A percentile compares a stretch with the other conserved stretches of the same genome.
Evolutionary conservation across 2,888 invertebrate species (phyloP).

Genomic region (Thera obeliscata): DNA sequence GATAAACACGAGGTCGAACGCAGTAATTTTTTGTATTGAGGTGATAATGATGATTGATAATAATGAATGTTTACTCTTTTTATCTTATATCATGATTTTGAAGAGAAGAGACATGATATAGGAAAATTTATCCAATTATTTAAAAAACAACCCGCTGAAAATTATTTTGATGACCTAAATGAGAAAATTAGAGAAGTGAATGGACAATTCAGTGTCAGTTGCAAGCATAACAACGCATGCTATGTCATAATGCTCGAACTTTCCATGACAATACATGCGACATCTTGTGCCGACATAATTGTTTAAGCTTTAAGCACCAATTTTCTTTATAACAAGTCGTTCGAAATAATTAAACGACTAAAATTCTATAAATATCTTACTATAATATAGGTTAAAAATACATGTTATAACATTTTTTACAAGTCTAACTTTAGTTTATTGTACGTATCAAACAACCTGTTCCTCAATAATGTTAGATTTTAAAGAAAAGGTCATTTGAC

Average conservation of each 20-base stretch:
- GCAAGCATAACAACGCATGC: slow-evolving; percentile 82
- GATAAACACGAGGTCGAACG: slow-evolving; percentile 3
- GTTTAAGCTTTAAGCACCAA: slow-evolving; percentile 84
- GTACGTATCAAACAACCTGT: slow-evolving; percentile 57
- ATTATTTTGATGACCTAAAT: not conserved
- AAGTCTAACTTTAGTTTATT: slow-evolving; percentile 79
- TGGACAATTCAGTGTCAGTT: slow-evolving; percentile 48
- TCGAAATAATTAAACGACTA: slow-evolving; percentile 85
- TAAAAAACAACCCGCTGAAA: not conserved
- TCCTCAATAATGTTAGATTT: slow-evolving; percentile 46
- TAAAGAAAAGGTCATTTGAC: slow-evolving; percentile 60
- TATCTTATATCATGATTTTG: not conserved
- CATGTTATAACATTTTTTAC: slow-evolving; percentile 84
- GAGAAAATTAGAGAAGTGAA: slow-evolving; percentile 10
- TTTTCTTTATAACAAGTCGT: slow-evolving; percentile 85
- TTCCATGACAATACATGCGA: slow-evolving; percentile 78
- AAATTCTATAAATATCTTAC: slow-evolving; percentile 85
- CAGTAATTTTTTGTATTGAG: slow-evolving; percentile 28
- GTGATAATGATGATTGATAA: slow-evolving; percentile 1
- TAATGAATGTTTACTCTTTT: not conserved
- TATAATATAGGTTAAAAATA: slow-evolving; percentile 84
- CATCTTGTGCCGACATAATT: slow-evolving; percentile 74
- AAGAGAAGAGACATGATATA: too few relatives aligned
- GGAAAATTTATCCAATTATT: too few relatives aligned
- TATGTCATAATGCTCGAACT: slow-evolving; percentile 80